Base-by-base conservation (phyloP, 2,797 vertebrate genomes). In the Peromyscus nudipes region DNA sequence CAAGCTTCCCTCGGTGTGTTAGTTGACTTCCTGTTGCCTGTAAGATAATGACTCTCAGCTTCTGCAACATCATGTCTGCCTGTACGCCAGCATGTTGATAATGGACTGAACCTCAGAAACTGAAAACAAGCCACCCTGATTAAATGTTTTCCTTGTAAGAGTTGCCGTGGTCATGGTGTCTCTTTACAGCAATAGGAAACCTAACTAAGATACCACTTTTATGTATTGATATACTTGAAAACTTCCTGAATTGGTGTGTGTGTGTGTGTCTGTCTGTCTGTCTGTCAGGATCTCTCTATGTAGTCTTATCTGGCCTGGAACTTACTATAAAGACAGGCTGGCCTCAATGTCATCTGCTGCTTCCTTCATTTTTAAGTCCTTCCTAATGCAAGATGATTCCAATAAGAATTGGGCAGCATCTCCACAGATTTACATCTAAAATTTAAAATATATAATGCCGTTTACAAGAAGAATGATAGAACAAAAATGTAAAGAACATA, bases 401-500 rank as follows among this genome's bases (percentile, higher is more conserved):
- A 52, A 4, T 77, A 71, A 91, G 79, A 89, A 87, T 40, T 81
- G 49, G 29, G 29, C 84, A 49, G 75, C 46, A 43, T 65, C 27
- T 62, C 40, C 40, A 76, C 37, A 90, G 55, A 81, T 23, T 83
- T 96, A 84, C 81, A 77, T 71, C 55, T 69, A 21, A 67, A 57
- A 16, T 25, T 75, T 67, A 67, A 65, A 60, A n/a, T 17, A 69
- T 21, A 17, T n/a, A 80, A 57, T 49, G 75, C 43, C 93, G 31
- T 94, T 89, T 64, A 89, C 34, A 79, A 77, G 21, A 71, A 88
- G 89, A 95, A 80, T 31, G n/a, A 37, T 65, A 29, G 69, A 88
- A 92, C 49, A 94, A 40, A 90, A 84, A 55, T 83, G 27, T 91
- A 4, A 67, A 55, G 57, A 52, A 17, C 10, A 13, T 4, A 29